Conservation (phyloP, 2,113 vertebrate genomes). For the Psilopsiagon aurifrons region DNA sequence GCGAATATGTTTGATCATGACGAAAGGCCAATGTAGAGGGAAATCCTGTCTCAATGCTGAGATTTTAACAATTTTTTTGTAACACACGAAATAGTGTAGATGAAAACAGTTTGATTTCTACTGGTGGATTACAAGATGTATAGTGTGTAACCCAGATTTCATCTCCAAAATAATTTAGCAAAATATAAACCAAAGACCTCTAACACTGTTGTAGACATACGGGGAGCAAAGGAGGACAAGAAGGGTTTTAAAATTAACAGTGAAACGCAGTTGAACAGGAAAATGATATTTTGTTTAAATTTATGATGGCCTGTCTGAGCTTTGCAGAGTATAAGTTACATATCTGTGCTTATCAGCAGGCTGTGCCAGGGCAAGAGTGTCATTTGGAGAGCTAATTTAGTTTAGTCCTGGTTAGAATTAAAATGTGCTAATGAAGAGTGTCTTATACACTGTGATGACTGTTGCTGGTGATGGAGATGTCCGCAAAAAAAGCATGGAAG, state of each 20-base stretch:
- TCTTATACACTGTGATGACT: slow-evolving; percentile 3
- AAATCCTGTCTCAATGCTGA: background rate
- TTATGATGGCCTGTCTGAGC: background rate
- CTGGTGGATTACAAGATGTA: background rate
- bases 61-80: background rate
- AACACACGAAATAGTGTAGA: background rate
- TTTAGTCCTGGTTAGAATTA: slow-evolving; percentile 58
- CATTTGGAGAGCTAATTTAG: slow-evolving; percentile 54
- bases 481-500: background rate
- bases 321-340: background rate
- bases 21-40: fast-evolving
- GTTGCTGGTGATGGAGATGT: slow-evolving; percentile 7
- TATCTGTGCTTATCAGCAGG: slow-evolving; percentile 40
- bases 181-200: background rate
- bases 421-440: slow-evolving; percentile 58
- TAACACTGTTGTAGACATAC: background rate
- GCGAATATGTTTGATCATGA: background rate
- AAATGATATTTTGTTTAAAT: slow-evolving; percentile 17
- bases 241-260: background rate
- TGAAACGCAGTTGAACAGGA: background rate
- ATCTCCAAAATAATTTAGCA: background rate
- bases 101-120: background rate
- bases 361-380: background rate
- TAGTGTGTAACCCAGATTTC: background rate
- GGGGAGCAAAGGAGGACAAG: background rate